Base-by-base conservation (phyloP, 1,140 invertebrate genomes). In the Eumaeus atala region DNA sequence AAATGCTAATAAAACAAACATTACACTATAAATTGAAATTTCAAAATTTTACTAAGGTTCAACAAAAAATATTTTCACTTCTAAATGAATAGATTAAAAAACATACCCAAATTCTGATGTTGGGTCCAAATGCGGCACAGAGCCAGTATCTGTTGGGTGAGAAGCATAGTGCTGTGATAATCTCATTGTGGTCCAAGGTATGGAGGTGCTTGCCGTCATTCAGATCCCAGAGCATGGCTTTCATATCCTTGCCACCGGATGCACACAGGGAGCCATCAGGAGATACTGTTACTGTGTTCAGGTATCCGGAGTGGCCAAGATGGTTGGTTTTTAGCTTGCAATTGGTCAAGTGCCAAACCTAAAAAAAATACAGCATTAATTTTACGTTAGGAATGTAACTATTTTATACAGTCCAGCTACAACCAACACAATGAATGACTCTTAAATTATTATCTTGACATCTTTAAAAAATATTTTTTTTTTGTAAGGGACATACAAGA, bases 111-210 rank as follows among this genome's bases (percentile, higher is more conserved):
- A 99, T 99, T 89, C 98, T 99, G 81, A 99, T 99, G 67, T 94
- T 95, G 54, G 98, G 96, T 71, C 98, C 98, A 79, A 96, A 99
- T n/a, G 98, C 98, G 75, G 98, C 98, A 89, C 98, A 99, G 11
- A 99, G 91, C 98, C 98, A 99, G 82, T 99, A 99, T 83, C 98
- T 94, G 89, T 99, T 99, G 49, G 98, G 98, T 70, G 96, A 98
- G 92, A 99, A 99, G 92, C 96, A 97, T 64, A 99, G 89, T 7
- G 98, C 95, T 74, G 97, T 99, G 88, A 99, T 99, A 77, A 97
- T 96, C 74, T 99, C 98, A 87, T 97, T 98, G 84, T 99, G 98
- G 74, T 99, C 97, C 64, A 99, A 90, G 33, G 98, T 99, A 89
- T 99, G 98, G 72, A 99, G 90, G 87, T 99, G 98, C 88, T 99